These are phyloP conservation scores for Drosophila takahashii DNA, from an alignment of 1,140 invertebrate genomes.

Conservation along the genomic window DNA sequence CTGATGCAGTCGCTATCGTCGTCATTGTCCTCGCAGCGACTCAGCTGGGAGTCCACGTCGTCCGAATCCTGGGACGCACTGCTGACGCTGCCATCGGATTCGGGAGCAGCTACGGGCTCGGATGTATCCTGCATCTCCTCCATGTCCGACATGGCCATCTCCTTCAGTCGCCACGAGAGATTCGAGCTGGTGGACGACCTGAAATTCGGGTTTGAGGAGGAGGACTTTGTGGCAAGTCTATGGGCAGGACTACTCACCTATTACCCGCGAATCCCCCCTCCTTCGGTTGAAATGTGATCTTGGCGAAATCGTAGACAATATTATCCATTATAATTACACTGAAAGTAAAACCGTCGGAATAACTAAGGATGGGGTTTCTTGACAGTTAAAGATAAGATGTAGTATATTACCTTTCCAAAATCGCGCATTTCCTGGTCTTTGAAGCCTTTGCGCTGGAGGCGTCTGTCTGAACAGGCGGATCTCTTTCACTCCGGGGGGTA, in stretches of 20 bases:
- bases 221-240: neutral
- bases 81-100: conserved; percentile 35
- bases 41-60: conserved; percentile 54
- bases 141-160: conserved; percentile 42
- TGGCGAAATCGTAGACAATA: conserved; percentile 70
- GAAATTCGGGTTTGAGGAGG: neutral
- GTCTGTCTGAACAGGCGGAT: conserved; percentile 21
- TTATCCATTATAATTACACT: conserved; percentile 63
- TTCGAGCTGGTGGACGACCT: conserved; percentile 37
- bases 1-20: conserved; percentile 55
- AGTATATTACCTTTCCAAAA: neutral
- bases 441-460: neutral
- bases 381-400: neutral
- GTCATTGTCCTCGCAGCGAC: conserved; percentile 55
- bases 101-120: neutral
- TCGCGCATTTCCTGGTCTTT: conserved; percentile 14
- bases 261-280: conserved; percentile 60
- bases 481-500: conserved; percentile 4
- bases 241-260: conserved; percentile 23
- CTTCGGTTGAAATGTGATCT: conserved; percentile 64
- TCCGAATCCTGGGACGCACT: conserved; percentile 52
- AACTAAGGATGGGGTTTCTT: neutral
- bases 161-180: conserved; percentile 42
- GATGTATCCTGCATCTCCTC: conserved; percentile 57
- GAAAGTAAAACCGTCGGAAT: neutral